These are phyloP conservation scores for Daboia siamensis DNA, from an alignment of 2,113 vertebrate genomes.

Conservation along the genomic window DNA sequence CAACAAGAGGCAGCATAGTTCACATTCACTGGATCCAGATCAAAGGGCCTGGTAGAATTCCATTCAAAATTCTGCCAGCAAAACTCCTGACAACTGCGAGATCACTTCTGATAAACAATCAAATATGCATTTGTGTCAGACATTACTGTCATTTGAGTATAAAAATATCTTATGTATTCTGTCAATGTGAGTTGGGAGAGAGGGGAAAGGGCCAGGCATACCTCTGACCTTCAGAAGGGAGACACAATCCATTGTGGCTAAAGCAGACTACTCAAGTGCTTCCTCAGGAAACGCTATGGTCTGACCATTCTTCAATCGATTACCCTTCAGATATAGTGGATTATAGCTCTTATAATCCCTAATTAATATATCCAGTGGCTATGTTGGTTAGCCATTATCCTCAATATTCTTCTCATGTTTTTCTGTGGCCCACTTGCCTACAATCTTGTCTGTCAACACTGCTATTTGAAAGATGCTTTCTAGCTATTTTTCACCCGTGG, in stretches of 20 bases:
- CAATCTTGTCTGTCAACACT: not conserved
- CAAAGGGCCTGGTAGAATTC: slow-evolving; percentile 12
- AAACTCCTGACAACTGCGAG: not conserved
- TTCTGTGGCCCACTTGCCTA: not conserved
- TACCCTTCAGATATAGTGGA: not conserved
- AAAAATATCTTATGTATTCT: slow-evolving; percentile 2
- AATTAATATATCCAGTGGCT: not conserved
- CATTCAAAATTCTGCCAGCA: slow-evolving; percentile 18
- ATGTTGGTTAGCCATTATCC: not conserved
- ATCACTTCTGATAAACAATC: not conserved
- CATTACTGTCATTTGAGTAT: not conserved
- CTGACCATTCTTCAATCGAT: not conserved
- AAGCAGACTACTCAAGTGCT: not conserved
- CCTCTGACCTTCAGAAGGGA: not conserved
- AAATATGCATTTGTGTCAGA: slow-evolving; percentile 20
- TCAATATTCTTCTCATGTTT: not conserved
- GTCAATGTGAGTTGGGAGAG: not conserved
- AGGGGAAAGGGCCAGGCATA: not conserved
- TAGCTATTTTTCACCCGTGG: not conserved
- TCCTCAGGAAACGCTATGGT: not conserved
- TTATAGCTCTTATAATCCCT: not conserved
- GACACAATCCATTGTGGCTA: not conserved
- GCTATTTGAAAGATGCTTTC: not conserved
- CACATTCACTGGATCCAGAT: slow-evolving; percentile 15
- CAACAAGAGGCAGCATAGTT: slow-evolving; percentile 39